Evolutionary conservation across 1,140 invertebrate species (phyloP).

Genomic region (Eumaeus atala): DNA sequence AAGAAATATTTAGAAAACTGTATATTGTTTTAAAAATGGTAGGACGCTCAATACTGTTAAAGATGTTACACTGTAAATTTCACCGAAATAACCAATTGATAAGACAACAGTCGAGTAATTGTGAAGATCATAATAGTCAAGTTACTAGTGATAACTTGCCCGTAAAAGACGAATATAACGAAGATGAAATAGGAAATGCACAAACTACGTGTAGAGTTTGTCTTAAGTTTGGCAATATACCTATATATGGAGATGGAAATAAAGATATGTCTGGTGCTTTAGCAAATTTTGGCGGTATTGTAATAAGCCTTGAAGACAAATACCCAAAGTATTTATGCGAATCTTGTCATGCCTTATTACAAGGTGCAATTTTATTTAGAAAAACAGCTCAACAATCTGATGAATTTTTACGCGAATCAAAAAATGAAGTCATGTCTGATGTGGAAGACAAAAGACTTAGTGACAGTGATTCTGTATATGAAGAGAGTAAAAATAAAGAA

Average conservation of each 20-base stretch:
- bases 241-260: constrained; percentile 37
- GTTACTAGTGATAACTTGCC: neutral
- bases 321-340: constrained; percentile 54
- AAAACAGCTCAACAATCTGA: constrained; percentile 55
- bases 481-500: constrained; percentile 18
- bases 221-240: constrained; percentile 47
- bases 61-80: constrained; percentile 41
- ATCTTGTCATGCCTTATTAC: constrained; percentile 43
- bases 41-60: constrained; percentile 37
- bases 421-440: constrained; percentile 21
- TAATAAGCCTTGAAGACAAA: constrained; percentile 34
- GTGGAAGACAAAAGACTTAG: constrained; percentile 22
- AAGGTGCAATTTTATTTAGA: constrained; percentile 45
- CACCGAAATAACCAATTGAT: constrained; percentile 11
- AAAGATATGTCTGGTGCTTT: constrained; percentile 42
- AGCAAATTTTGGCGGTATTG: constrained; percentile 39
- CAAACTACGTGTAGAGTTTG: constrained; percentile 47
- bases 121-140: neutral
- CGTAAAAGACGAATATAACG: neutral
- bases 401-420: constrained; percentile 35
- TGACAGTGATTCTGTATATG: constrained; percentile 15
- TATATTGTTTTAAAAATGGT: constrained; percentile 29
- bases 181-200: constrained; percentile 8
- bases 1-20: neutral
- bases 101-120: neutral